Evolutionary conservation across 2,797 vertebrate species (phyloP).

Genomic region (Melanogrammus aeglefinus): DNA sequence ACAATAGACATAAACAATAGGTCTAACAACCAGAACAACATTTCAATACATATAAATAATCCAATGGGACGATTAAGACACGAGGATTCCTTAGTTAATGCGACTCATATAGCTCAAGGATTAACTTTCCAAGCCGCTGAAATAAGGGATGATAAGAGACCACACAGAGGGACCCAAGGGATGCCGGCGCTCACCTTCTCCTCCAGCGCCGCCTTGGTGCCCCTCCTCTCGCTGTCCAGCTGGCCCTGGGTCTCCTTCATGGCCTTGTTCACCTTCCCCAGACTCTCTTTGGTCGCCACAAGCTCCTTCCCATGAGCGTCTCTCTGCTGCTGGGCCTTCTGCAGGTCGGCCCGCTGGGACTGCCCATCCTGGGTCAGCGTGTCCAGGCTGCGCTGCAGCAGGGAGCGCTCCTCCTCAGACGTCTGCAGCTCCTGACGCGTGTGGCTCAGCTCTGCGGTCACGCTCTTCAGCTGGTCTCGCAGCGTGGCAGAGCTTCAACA

Average conservation of each 20-base stretch:
- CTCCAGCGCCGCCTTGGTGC: conserved; percentile 71
- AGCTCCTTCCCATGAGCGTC: conserved; percentile 80
- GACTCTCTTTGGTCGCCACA: conserved; percentile 71
- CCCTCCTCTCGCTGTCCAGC: conserved; percentile 85
- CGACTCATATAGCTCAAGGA: background rate
- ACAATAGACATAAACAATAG: too few species aligned
- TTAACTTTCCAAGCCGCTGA: too few species aligned
- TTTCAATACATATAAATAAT: too few species aligned
- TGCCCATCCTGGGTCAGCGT: conserved; percentile 76
- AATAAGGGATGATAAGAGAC: too few species aligned
- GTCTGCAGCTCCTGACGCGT: conserved; percentile 72
- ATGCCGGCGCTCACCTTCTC: conserved; percentile 77
- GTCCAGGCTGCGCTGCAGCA: conserved; percentile 78
- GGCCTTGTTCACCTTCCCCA: conserved; percentile 76
- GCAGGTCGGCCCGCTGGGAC: conserved; percentile 72
- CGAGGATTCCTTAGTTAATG: too few species aligned
- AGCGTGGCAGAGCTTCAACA: conserved; percentile 57
- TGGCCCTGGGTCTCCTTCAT: conserved; percentile 81
- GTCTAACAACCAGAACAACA: too few species aligned
- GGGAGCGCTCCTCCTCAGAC: conserved; percentile 74
- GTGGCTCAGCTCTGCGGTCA: conserved; percentile 76
- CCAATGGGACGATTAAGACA: too few species aligned
- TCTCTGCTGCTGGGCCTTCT: conserved; percentile 78
- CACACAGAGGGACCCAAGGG: too few species aligned
- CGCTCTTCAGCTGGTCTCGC: conserved; percentile 84